These are phyloP conservation scores for Pissodes strobi DNA, from an alignment of 1,140 invertebrate species.

Conservation along the genomic window DNA sequence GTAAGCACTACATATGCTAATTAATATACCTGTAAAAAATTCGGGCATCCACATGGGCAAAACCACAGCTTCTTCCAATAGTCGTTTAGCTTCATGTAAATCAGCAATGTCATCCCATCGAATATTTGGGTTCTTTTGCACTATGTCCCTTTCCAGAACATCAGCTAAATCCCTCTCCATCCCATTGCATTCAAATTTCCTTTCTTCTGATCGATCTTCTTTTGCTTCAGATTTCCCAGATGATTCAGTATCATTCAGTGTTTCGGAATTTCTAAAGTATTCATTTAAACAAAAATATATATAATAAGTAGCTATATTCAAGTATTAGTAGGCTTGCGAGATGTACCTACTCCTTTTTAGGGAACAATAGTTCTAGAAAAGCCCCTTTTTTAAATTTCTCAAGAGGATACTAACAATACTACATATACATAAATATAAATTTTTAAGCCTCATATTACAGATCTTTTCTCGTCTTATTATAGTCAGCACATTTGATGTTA, in stretches of 20 bases:
- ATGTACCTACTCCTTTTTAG: too few species aligned
- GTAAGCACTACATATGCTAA: neutral
- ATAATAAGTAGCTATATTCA: neutral
- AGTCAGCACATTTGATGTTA: too few species aligned
- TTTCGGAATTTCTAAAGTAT: neutral
- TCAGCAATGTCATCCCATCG: constrained; percentile 98
- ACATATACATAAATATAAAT: neutral
- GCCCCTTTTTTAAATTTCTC: too few species aligned
- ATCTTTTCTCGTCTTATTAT: too few species aligned
- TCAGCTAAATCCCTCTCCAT: constrained; percentile 94
- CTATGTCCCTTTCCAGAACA: constrained; percentile 93
- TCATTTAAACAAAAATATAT: neutral
- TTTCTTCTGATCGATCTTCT: constrained; percentile 75
- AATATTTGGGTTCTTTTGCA: constrained; percentile 97
- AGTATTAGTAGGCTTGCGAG: too few species aligned
- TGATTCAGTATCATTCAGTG: constrained; percentile 56
- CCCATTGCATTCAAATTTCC: constrained; percentile 88
- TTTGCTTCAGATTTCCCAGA: constrained; percentile 62
- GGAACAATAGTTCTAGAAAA: neutral
- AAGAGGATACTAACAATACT: too few species aligned
- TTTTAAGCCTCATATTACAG: too few species aligned
- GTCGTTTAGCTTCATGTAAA: constrained; percentile 89
- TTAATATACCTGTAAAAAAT: constrained; percentile 80
- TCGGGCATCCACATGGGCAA: constrained; percentile 98
- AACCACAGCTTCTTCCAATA: constrained; percentile 97